A percentile compares a stretch with the other conserved stretches of the same genome.
Evolutionary conservation across 2,888 invertebrate species (phyloP).

Genomic region (Conops quadrifasciatus): DNA sequence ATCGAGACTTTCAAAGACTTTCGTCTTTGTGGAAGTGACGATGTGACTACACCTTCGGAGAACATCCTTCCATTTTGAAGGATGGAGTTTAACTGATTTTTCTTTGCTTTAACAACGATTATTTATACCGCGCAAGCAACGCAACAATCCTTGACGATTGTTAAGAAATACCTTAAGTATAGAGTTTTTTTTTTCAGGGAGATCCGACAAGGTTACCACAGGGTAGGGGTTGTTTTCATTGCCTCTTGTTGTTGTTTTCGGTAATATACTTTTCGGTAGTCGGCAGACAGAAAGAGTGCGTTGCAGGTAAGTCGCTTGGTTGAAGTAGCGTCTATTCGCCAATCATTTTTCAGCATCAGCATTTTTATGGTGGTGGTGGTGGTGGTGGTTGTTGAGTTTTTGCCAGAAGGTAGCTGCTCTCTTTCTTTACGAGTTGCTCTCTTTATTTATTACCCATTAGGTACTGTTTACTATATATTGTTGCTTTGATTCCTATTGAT

Average conservation of each 20-base stretch:
- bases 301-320: neutral
- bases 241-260: neutral
- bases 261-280: neutral
- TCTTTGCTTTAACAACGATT: neutral
- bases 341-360: too few relatives aligned
- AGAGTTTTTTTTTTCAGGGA: neutral
- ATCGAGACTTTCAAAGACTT: neutral
- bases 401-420: neutral
- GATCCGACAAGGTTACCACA: neutral
- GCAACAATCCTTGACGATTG: neutral
- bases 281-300: neutral
- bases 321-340: too few relatives aligned
- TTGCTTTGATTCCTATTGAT: neutral
- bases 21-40: neutral
- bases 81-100: slow-evolving; percentile 17
- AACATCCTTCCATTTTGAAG: slow-evolving; percentile 11
- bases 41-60: neutral
- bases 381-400: neutral
- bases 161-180: neutral
- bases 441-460: neutral
- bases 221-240: neutral
- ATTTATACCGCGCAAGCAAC: slow-evolving; percentile 9
- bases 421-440: neutral
- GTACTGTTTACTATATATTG: neutral
- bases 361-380: neutral